These are phyloP conservation scores for Protomyctophum bolini DNA, from an alignment of 2,113 vertebrate genomes.

Conservation along the genomic window DNA sequence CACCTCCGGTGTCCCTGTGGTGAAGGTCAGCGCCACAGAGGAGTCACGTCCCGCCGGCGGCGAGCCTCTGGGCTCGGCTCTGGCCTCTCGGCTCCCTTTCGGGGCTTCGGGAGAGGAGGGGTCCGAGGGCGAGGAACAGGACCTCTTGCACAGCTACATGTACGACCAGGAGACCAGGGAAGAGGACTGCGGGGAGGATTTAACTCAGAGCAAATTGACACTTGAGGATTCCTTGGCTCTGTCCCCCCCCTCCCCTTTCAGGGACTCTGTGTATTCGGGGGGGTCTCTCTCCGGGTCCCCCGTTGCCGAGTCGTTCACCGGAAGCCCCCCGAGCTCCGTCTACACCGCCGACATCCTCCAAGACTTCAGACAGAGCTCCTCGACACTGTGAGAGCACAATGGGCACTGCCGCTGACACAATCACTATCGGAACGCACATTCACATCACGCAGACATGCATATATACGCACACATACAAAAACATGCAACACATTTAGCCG, in stretches of 20 bases:
- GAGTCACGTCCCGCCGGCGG: conserved; percentile 65
- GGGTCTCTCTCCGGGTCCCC: conserved; percentile 87
- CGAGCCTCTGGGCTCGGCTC: conserved; percentile 51
- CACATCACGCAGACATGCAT: conserved; percentile 1
- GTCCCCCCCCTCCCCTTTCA: conserved; percentile 95
- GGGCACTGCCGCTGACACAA: conserved; percentile 18
- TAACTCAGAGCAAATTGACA: conserved; percentile 79
- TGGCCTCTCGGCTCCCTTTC: conserved; percentile 70
- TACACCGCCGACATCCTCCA: conserved; percentile 88
- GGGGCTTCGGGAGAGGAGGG: conserved; percentile 61
- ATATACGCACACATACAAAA: background rate
- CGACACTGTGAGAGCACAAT: conserved; percentile 87
- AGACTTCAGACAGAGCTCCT: conserved; percentile 96
- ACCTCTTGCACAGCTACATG: conserved; percentile 89
- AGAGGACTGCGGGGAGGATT: conserved; percentile 76
- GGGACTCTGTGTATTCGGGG: conserved; percentile 91
- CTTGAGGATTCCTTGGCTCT: conserved; percentile 88
- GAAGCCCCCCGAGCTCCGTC: conserved; percentile 80
- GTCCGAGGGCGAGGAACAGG: conserved; percentile 82
- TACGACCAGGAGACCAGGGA: conserved; percentile 82
- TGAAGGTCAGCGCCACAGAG: conserved; percentile 64
- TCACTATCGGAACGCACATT: conserved; percentile 22
- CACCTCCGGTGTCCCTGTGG: conserved; percentile 76
- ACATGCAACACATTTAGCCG: background rate
- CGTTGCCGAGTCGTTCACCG: conserved; percentile 83